Evolutionary conservation across 1,140 invertebrate genomes (phyloP), one percentile per base, ranked within the genome.

Genomic region (Trichonephila clavata): DNA sequence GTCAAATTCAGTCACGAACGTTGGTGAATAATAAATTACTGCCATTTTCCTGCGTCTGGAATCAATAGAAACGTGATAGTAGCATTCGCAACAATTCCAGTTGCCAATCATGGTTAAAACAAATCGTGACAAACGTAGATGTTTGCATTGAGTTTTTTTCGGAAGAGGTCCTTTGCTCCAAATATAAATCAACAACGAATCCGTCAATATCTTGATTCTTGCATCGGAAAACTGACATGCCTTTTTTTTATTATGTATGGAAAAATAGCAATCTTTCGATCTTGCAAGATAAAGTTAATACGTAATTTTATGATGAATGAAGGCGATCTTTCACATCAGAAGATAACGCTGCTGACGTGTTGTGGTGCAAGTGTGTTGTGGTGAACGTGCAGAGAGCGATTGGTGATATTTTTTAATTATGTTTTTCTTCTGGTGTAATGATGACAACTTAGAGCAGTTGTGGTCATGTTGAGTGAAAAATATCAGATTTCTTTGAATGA

Each of bases 1-100:
- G 80, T 83, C 80, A 83, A 57, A 83, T 18, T 50, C 39, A 83
- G 80, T 83, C 80, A 83, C 80, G 80, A 83, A 21, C 20, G 18
- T 5, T 83, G 16, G 16, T n/a, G 80, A 83, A 50, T 65, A 83
- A 83, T 13, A 10, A 50, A 83, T 83, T 57, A n/a, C 43, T 2
- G 39, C 39, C 50, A 83, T 83, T 83, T 83, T 57, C 80, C 10
- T 83, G 13, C 6, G 18, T 43, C 21, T 18, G 14, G 39, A 27
- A 83, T 83, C 77, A 80, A 80, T 39, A 32, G 39, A 80, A 80
- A 39, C 80, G 80, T 83, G 80, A 83, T 83, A 43, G 3, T 18
- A 18, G n/a, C 21, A 50, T 83, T 83, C 80, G 77, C 43, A 43
- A 1, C 27, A 6, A 21, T 80, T 32, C 27, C 8, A 50, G 39